Evolutionary conservation across 1,140 invertebrate species (phyloP), one percentile per base, ranked within the genome.

Genomic region (Hirudo medicinalis): DNA sequence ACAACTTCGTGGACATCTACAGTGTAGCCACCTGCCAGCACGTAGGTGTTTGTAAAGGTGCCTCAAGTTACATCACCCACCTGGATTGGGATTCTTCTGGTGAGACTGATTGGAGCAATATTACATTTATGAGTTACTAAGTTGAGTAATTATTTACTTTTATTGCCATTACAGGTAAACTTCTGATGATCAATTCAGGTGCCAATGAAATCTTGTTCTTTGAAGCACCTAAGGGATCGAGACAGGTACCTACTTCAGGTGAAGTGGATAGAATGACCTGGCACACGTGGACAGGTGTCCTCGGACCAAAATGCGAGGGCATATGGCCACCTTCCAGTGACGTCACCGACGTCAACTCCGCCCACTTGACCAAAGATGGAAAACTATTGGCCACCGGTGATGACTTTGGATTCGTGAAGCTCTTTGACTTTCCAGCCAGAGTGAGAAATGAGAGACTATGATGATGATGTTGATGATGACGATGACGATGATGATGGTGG

Each of bases 1-100:
- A 83, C 76, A 83, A 83, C 75, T 82, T 82, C 78, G 79, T 83
- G 17, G 82, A 83, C 71, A 80, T 83, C 36, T 83, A 83, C 74
- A 83, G 80, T 75, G 79, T 82, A 11, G 67, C 78, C 9, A 79
- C 77, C n/a, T 75, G 76, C 68, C 82, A 82, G 69, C 67, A 80
- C 53, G 80, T 82, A 5, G 81, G 82, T n/a, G 79, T 79, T 6
- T 82, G 82, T 74, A 83, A 82, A 75, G 80, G 80, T 15, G 77
- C 78, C n/a, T 82, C 81, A 27, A 82, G 80, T 71, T 83, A 82
- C 74, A 81, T 82, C 67, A 82, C 81, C 8, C 82, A 83, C 74
- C 74, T 82, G 53, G 82, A 83, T 74, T 83, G 82, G 82, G 79
- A 82, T 74, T 70, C 68, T n/a, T 75, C 75, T 72, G 80, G 80